Evolutionary conservation across 2,888 invertebrate genomes (phyloP), one percentile per base, ranked within the genome.

Genomic region (Tineola bisselliella): DNA sequence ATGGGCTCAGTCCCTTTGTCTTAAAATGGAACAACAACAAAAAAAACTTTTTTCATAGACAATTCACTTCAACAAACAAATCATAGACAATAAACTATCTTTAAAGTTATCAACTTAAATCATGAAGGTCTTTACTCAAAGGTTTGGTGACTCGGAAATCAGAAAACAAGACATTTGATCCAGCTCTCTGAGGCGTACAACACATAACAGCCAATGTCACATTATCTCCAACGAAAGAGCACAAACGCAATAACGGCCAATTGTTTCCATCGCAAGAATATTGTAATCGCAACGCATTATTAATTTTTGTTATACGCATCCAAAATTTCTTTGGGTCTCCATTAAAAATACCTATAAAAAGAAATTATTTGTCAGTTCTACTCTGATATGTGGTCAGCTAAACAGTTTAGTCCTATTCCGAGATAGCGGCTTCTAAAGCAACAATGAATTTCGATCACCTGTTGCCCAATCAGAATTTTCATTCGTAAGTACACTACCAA

Each of bases 391-490:
- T n/a, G n/a, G n/a, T n/a, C n/a, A n/a, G n/a, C n/a, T n/a, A n/a
- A n/a, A n/a, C n/a, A n/a, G n/a, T n/a, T n/a, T n/a, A n/a, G n/a
- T n/a, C n/a, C n/a, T n/a, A n/a, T n/a, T n/a, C n/a, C n/a, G n/a
- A n/a, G n/a, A n/a, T 25, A 25, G 25, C 25, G 25, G 25, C 25
- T 25, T 25, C 25, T 25, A 6, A 4, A 25, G 25, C 6, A 25
- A 25, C 25, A 25, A 4, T 25, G 2, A 6, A 4, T 25, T 25
- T 6, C 25, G 25, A 4, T 25, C 25, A 25, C 83, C 84, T 60
- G 83, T 79, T 10, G 71, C 79, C 84, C 84, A 84, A 66, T 84
- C 84, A 5, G 84, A 84, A 0, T 73, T 12, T 19, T 67, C 72
- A 38, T 82, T 78, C 0, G 84, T 84, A 4, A 74, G 63, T 0